Evolutionary conservation across 2,888 invertebrate genomes (phyloP).

Genomic region (Lissocephala sabroskyi): DNA sequence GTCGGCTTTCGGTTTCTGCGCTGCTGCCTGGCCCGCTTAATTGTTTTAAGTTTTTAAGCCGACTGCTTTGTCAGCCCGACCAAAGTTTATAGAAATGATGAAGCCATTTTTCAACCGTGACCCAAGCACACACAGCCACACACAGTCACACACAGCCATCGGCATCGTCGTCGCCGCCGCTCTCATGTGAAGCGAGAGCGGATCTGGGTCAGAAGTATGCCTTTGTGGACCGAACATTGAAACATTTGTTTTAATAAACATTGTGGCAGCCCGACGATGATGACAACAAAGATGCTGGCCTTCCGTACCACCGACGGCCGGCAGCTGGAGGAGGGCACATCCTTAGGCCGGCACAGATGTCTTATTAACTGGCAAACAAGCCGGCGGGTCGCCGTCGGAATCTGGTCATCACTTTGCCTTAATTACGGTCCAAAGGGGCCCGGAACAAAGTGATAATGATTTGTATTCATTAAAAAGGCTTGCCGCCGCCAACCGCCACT

Average conservation of each 20-base stretch:
- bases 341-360: constrained; percentile 31
- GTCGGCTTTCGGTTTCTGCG: too few relatives aligned
- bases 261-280: constrained; percentile 52
- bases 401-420: constrained; percentile 27
- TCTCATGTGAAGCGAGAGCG: not conserved
- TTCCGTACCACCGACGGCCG: not conserved
- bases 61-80: constrained; percentile 3
- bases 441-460: constrained; percentile 61
- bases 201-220: constrained; percentile 53
- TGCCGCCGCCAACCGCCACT: constrained; percentile 21
- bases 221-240: constrained; percentile 38
- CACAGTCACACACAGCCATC: constrained; percentile 7
- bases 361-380: constrained; percentile 56
- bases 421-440: constrained; percentile 53
- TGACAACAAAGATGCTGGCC: constrained; percentile 23
- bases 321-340: not conserved
- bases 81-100: constrained; percentile 46
- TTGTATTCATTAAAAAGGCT: constrained; percentile 65
- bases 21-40: too few relatives aligned
- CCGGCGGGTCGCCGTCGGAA: not conserved
- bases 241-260: constrained; percentile 62
- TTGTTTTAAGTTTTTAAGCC: too few relatives aligned
- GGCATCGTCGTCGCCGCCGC: not conserved
- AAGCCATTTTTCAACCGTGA: constrained; percentile 40
- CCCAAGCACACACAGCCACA: constrained; percentile 16